A percentile compares a stretch with the other conserved stretches of the same genome.
Conservation (phyloP, 2,888 invertebrate genomes). For the Pristionchus mayeri region DNA sequence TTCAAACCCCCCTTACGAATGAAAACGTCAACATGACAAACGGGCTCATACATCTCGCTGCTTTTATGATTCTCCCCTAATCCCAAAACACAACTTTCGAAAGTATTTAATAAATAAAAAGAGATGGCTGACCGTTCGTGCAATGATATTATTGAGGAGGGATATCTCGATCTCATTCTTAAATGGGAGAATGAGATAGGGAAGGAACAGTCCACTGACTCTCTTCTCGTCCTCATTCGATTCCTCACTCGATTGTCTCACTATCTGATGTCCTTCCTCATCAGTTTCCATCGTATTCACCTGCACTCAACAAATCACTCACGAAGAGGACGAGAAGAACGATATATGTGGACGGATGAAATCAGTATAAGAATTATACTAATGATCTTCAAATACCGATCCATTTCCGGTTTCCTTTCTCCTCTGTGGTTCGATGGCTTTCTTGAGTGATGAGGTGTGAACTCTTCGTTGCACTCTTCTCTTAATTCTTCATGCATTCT, state of each 20-base stretch:
- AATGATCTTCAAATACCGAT: too few species aligned
- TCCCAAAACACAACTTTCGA: neutral
- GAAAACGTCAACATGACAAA: neutral
- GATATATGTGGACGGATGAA: neutral
- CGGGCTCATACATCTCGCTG: neutral
- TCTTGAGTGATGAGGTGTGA: conserved; percentile 1
- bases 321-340: neutral
- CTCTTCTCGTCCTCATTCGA: too few species aligned
- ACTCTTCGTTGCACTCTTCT: neutral
- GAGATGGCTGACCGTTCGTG: conserved; percentile 70
- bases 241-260: neutral
- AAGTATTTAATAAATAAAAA: too few species aligned
- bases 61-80: neutral
- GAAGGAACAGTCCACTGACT: neutral
- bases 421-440: neutral
- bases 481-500: neutral
- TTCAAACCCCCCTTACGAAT: neutral
- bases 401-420: conserved; percentile 26
- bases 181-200: neutral
- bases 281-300: conserved; percentile 22
- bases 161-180: conserved; percentile 71
- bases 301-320: neutral
- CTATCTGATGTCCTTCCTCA: neutral
- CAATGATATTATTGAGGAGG: conserved; percentile 68
- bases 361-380: too few species aligned